A percentile compares a stretch with the other conserved stretches of the same genome.
Evolutionary conservation across 2,888 invertebrate species (phyloP).

Genomic region (Saturnia pavonia): DNA sequence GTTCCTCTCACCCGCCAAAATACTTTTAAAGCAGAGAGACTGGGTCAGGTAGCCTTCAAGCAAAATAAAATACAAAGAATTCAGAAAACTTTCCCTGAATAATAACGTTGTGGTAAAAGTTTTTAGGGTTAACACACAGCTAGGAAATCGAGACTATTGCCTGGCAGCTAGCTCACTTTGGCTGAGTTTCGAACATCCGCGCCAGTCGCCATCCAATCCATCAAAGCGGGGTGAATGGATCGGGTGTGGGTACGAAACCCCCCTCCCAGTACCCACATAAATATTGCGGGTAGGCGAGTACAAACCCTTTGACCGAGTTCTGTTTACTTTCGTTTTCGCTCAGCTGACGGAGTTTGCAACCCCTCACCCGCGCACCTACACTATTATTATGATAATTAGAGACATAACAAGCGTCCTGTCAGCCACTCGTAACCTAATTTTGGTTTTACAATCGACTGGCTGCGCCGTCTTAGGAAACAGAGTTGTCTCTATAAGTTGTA

Average conservation of each 20-base stretch:
- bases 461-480: slow-evolving; percentile 7
- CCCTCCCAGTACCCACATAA: slow-evolving; percentile 78
- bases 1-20: slow-evolving; percentile 51
- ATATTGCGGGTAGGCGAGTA: slow-evolving; percentile 82
- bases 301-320: slow-evolving; percentile 83
- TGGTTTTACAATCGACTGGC: slow-evolving; percentile 36
- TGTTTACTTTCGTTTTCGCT: slow-evolving; percentile 83
- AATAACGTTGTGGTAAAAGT: slow-evolving; percentile 73
- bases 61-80: slow-evolving; percentile 50
- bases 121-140: slow-evolving; percentile 45
- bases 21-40: slow-evolving; percentile 50
- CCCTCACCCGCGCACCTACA: slow-evolving; percentile 64
- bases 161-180: slow-evolving; percentile 64
- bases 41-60: slow-evolving; percentile 35
- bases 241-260: slow-evolving; percentile 70
- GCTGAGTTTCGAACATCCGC: slow-evolving; percentile 76
- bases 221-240: slow-evolving; percentile 78
- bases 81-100: slow-evolving; percentile 74
- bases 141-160: slow-evolving; percentile 74
- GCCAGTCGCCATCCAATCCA: slow-evolving; percentile 80
- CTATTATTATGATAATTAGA: slow-evolving; percentile 81
- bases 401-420: slow-evolving; percentile 65
- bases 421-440: slow-evolving; percentile 51
- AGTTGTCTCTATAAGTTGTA: not conserved
- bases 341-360: slow-evolving; percentile 78